Evolutionary conservation across 2,888 invertebrate genomes (phyloP).

Genomic region (Herminia tarsipennalis): DNA sequence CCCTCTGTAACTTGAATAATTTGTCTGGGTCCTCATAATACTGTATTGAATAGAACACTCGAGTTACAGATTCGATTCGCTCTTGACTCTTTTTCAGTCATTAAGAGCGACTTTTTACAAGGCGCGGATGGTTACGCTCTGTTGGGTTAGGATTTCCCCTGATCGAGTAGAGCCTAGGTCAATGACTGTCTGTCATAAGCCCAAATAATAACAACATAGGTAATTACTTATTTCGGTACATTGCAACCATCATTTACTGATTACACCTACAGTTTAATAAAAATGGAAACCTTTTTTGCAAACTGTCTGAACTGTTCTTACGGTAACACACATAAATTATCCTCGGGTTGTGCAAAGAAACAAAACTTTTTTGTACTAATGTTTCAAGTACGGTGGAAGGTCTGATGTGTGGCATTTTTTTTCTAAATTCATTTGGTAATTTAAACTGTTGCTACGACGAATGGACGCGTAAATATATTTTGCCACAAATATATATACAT

Average conservation of each 20-base stretch:
- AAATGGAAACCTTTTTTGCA: background rate
- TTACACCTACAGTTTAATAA: constrained; percentile 11
- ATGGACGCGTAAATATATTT: too few relatives aligned
- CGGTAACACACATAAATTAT: background rate
- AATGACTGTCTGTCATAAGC: constrained; percentile 54
- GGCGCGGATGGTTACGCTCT: constrained; percentile 51
- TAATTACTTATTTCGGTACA: constrained; percentile 19
- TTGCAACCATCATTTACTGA: constrained; percentile 21
- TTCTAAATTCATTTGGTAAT: too few relatives aligned
- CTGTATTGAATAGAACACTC: constrained; percentile 17
- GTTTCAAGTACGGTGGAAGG: too few relatives aligned
- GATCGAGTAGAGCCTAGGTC: constrained; percentile 54
- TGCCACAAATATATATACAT: too few relatives aligned
- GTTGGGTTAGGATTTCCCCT: constrained; percentile 60
- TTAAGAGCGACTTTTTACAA: constrained; percentile 41
- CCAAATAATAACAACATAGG: constrained; percentile 36
- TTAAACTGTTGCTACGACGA: too few relatives aligned
- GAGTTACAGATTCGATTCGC: constrained; percentile 12
- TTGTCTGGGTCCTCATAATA: constrained; percentile 22
- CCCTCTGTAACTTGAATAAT: constrained; percentile 31
- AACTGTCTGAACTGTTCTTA: background rate
- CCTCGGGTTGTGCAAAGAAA: background rate
- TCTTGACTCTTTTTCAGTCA: constrained; percentile 41
- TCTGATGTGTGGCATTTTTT: background rate
- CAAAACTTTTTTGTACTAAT: background rate